Percentiles rank a stretch among this genome's conserved stretches.
Conservation (phyloP, 2,797 vertebrate genomes). For the Merluccius polli region DNA sequence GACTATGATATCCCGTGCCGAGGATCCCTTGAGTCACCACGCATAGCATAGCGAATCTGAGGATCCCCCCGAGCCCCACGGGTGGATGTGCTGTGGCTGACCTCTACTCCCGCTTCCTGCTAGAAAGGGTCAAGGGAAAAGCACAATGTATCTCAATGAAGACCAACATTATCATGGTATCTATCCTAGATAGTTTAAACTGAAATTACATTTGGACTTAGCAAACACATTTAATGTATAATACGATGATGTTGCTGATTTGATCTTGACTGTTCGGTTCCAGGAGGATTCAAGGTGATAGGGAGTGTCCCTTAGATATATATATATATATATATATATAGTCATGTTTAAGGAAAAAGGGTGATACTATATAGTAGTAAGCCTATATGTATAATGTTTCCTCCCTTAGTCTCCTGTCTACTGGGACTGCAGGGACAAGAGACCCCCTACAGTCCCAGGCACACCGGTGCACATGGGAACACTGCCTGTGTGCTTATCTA, state of each 20-base stretch:
- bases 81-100: neutral
- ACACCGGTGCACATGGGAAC: slow-evolving; percentile 26
- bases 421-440: slow-evolving; percentile 29
- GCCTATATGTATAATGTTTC: slow-evolving; percentile 47
- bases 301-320: too few species aligned
- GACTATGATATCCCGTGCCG: neutral
- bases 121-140: neutral
- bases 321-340: too few species aligned
- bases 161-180: neutral
- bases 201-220: neutral
- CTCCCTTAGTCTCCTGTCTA: slow-evolving; percentile 36
- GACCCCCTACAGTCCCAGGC: slow-evolving; percentile 22
- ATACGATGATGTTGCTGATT: neutral
- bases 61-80: neutral
- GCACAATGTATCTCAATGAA: neutral
- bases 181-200: neutral
- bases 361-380: slow-evolving; percentile 16
- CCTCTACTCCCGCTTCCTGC: neutral
- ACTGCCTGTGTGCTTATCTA: slow-evolving; percentile 17
- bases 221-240: neutral
- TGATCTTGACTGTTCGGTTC: neutral
- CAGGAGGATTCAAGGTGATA: too few species aligned
- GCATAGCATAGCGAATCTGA: too few species aligned
- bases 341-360: neutral
- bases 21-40: neutral